Evolutionary conservation across 1,140 invertebrate genomes (phyloP).

Genomic region (Drosophila sulfurigaster): DNA sequence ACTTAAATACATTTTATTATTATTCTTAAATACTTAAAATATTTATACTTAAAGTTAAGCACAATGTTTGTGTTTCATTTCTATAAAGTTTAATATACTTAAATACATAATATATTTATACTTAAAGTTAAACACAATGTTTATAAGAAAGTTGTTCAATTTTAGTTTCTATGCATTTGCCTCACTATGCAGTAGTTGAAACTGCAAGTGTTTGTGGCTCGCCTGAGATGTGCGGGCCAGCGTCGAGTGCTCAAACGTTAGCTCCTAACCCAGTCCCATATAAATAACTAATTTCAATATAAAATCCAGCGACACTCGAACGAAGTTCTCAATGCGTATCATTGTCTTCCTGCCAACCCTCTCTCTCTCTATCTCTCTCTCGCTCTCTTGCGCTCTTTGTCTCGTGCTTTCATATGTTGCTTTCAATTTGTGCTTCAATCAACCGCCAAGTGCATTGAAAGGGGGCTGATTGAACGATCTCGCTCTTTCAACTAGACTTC

Average conservation of each 20-base stretch:
- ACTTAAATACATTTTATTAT: no score
- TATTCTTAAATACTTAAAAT: not conserved
- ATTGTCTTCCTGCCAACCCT: conserved; percentile 12
- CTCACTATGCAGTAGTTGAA: conserved; percentile 57
- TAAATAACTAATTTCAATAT: conserved; percentile 48
- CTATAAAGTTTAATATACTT: not conserved
- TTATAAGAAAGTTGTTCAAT: not conserved
- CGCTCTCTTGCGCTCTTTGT: not conserved
- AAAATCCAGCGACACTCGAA: conserved; percentile 41
- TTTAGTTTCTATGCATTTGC: not conserved
- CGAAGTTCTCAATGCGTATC: conserved; percentile 33
- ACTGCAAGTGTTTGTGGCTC: conserved; percentile 67
- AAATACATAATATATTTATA: not conserved
- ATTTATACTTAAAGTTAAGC: not conserved
- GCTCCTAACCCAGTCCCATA: conserved; percentile 59
- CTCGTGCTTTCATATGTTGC: conserved; percentile 29
- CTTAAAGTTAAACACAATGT: no score
- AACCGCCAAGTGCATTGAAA: conserved; percentile 29
- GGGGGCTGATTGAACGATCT: conserved; percentile 59
- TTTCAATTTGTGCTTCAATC: conserved; percentile 41
- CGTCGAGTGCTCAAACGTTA: conserved; percentile 49
- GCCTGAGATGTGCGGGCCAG: conserved; percentile 49
- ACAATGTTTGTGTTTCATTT: no score
- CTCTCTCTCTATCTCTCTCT: not conserved
- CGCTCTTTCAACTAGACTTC: conserved; percentile 28